Percentiles rank a stretch among this genome's conserved stretches.
Evolutionary conservation across 2,797 vertebrate species (phyloP).

Genomic region (Macropus fuliginosus): DNA sequence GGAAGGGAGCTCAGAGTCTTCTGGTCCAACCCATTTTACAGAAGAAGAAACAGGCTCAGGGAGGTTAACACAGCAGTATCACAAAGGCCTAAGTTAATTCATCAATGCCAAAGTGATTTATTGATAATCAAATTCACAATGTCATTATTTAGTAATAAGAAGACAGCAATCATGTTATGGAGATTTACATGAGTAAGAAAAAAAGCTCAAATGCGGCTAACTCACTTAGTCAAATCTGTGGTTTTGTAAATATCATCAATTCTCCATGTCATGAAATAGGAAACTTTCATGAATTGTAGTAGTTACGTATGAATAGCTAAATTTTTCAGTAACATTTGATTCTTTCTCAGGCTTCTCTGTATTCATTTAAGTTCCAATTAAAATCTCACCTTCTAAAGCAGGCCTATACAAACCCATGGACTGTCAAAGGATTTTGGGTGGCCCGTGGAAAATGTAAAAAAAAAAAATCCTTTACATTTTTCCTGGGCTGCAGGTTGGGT

Average conservation of each 20-base stretch:
- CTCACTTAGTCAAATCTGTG: not conserved
- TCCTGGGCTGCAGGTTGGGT: no score
- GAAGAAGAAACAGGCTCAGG: not conserved
- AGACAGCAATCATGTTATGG: not conserved
- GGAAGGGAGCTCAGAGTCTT: not conserved
- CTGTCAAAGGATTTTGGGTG: no score
- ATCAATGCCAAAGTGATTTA: not conserved
- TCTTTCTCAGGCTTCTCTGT: not conserved
- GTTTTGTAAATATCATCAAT: not conserved
- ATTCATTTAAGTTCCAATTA: not conserved
- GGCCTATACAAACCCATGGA: no score
- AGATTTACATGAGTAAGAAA: not conserved
- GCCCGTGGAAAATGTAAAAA: no score
- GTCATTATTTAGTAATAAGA: not conserved
- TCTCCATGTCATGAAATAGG: not conserved
- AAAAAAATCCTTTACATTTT: no score
- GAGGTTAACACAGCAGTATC: not conserved
- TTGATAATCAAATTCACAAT: not conserved
- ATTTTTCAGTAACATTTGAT: not conserved
- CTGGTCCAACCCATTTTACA: not conserved
- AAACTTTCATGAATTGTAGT: not conserved
- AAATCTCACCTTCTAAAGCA: not conserved
- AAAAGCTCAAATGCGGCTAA: not conserved
- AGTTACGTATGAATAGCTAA: not conserved
- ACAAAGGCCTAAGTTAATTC: not conserved